A percentile compares a stretch with the other conserved stretches of the same genome.
Conservation (phyloP, 2,888 invertebrate species). For the Oscheius sp. region DNA sequence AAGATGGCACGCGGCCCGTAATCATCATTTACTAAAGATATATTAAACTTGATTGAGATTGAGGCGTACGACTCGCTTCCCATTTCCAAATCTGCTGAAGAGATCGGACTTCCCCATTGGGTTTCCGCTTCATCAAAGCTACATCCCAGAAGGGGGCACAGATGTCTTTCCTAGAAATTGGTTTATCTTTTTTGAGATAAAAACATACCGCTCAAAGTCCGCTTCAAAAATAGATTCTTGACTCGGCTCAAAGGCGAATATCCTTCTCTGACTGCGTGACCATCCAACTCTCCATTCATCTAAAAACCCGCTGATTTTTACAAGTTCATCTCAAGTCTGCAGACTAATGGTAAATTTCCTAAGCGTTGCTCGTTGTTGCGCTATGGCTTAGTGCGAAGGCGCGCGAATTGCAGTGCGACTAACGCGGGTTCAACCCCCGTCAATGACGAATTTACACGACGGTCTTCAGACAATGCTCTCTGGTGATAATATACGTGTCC, state of each 20-base stretch:
- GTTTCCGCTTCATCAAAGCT: constrained; percentile 28
- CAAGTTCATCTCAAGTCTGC: too few species aligned
- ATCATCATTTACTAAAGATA: constrained; percentile 15
- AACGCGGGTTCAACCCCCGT: constrained; percentile 15
- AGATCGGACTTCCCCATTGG: not conserved
- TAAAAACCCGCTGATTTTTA: not conserved
- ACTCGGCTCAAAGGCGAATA: constrained; percentile 28
- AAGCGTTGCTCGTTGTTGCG: not conserved
- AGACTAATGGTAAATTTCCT: too few species aligned
- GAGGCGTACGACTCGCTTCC: constrained; percentile 19
- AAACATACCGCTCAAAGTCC: constrained; percentile 30
- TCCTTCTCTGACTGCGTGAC: constrained; percentile 32
- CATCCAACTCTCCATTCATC: constrained; percentile 40
- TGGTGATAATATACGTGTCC: constrained; percentile 29
- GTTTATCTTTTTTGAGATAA: not conserved
- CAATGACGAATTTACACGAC: constrained; percentile 27
- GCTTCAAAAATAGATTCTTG: constrained; percentile 32
- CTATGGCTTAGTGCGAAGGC: constrained; percentile 1
- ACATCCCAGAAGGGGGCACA: constrained; percentile 44
- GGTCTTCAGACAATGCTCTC: constrained; percentile 23
- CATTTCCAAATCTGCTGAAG: constrained; percentile 27
- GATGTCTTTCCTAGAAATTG: not conserved
- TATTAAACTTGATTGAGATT: too few species aligned
- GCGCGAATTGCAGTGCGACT: not conserved
- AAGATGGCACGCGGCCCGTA: constrained; percentile 31